These are phyloP conservation scores for Yasuhikotakia modesta DNA, from an alignment of 2,797 vertebrate genomes.

Conservation along the genomic window DNA sequence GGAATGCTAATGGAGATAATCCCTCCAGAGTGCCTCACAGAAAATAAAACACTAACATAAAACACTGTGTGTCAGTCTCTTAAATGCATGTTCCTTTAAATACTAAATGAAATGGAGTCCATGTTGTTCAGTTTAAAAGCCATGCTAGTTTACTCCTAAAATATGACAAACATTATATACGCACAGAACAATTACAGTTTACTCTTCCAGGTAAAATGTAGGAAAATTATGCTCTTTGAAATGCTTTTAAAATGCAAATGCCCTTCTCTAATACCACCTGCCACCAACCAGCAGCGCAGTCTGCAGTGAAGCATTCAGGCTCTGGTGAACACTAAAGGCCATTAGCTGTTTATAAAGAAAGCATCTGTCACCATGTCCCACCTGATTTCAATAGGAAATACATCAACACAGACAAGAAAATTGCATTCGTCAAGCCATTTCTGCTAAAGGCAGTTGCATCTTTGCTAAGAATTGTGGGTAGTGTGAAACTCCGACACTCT, in stretches of 20 bases:
- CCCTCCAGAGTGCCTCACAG: not conserved
- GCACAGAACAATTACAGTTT: not conserved
- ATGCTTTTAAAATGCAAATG: too few species aligned
- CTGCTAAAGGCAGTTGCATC: not conserved
- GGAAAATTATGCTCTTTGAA: too few species aligned
- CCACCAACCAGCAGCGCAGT: too few species aligned
- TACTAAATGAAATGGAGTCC: not conserved
- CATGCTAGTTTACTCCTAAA: too few species aligned
- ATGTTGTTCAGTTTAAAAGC: not conserved
- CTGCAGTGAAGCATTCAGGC: too few species aligned
- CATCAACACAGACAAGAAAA: not conserved
- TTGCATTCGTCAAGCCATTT: not conserved
- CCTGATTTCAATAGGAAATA: not conserved
- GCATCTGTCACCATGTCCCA: not conserved
- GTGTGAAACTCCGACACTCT: not conserved
- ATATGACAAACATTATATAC: not conserved
- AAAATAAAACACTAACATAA: not conserved
- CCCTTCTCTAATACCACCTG: too few species aligned
- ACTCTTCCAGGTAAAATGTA: too few species aligned
- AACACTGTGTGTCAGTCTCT: not conserved
- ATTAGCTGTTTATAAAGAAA: not conserved
- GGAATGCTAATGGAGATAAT: slow-evolving; percentile 45
- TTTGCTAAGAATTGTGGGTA: not conserved
- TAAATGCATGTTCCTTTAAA: not conserved
- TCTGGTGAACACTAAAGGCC: not conserved